These are phyloP conservation scores for Toxonevra muliebris DNA, from an alignment of 2,888 invertebrate genomes.

Conservation along the genomic window DNA sequence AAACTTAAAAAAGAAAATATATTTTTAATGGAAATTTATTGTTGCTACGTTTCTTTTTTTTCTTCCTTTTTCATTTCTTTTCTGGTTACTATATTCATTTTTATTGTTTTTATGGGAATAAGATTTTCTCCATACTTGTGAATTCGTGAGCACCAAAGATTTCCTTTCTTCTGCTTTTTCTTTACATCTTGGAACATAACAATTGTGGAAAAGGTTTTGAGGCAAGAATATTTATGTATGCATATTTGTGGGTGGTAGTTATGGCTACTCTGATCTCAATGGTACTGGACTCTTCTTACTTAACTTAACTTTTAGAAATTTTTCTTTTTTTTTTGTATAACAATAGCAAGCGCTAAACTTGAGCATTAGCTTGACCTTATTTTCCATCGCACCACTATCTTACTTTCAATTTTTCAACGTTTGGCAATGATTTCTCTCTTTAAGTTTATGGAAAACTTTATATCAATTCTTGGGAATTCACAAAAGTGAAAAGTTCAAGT, in stretches of 20 bases:
- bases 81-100: constrained; percentile 9
- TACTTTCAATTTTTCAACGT: no score
- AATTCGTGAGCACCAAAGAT: constrained; percentile 12
- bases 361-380: no score
- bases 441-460: no score
- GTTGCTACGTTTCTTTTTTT: constrained; percentile 47
- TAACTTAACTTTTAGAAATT: no score
- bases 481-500: no score
- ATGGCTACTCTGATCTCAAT: background rate
- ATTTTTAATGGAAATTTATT: constrained; percentile 61
- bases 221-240: background rate
- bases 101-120: constrained; percentile 10
- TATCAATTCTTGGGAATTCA: no score
- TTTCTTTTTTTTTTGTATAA: no score
- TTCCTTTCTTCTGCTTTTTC: background rate
- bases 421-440: no score
- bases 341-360: no score
- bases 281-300: no score
- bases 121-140: constrained; percentile 18
- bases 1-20: constrained; percentile 27
- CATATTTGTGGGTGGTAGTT: background rate
- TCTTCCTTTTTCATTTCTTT: constrained; percentile 11
- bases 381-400: no score
- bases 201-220: background rate
- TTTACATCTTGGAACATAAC: no score